Conservation (phyloP, 2,888 invertebrate species). For the Lycia hirtaria region DNA sequence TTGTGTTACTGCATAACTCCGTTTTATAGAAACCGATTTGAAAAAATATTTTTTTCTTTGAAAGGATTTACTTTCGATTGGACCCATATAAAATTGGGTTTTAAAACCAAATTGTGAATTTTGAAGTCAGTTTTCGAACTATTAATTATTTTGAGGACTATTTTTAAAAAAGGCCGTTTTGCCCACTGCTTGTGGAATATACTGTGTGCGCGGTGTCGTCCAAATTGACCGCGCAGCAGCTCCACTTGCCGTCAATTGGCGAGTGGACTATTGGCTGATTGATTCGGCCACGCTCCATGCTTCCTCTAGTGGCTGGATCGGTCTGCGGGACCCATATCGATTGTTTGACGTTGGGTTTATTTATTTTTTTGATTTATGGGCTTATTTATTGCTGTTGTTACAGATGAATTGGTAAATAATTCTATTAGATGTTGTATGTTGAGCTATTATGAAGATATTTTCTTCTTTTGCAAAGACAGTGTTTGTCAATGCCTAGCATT, state of each 20-base stretch:
- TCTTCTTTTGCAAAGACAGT: not conserved
- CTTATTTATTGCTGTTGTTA: not conserved
- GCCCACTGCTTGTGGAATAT: not conserved
- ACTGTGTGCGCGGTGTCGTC: constrained; percentile 41
- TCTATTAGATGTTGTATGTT: too few species aligned
- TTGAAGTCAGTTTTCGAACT: too few species aligned
- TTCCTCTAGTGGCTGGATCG: constrained; percentile 31
- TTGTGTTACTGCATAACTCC: too few species aligned
- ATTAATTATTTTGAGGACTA: too few species aligned
- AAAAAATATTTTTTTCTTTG: too few species aligned
- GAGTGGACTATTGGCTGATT: constrained; percentile 58
- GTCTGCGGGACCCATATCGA: constrained; percentile 28
- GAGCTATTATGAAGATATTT: too few species aligned
- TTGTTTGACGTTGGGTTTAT: constrained; percentile 20
- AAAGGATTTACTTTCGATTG: too few species aligned
- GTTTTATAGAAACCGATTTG: too few species aligned
- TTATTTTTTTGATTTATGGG: constrained; percentile 7
- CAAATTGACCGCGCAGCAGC: constrained; percentile 45
- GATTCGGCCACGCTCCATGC: constrained; percentile 48
- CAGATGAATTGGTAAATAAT: not conserved
- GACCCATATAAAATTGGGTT: too few species aligned
- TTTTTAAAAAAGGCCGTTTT: not conserved
- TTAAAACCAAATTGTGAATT: too few species aligned
- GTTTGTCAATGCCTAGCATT: not conserved
- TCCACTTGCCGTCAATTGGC: constrained; percentile 65